Percentiles rank a stretch among this genome's conserved stretches.
These are phyloP conservation scores for Euplagia quadripunctaria DNA, from an alignment of 2,888 invertebrate species.

Conservation along the genomic window DNA sequence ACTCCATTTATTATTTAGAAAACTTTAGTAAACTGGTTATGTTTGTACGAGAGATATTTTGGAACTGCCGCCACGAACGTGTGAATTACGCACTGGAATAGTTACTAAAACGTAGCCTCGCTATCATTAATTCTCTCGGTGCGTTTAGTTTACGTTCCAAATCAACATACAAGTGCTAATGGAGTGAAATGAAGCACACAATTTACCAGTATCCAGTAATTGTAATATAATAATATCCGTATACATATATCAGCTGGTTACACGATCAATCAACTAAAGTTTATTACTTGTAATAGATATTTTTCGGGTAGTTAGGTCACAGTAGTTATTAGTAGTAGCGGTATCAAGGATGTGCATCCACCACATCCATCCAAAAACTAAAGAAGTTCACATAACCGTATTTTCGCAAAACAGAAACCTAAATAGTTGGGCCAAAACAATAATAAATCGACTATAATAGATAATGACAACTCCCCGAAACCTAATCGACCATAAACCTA, in stretches of 20 bases:
- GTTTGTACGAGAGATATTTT: constrained; percentile 76
- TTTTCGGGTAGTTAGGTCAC: background rate
- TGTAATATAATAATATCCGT: background rate
- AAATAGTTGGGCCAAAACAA: background rate
- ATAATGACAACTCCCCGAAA: background rate
- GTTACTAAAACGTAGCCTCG: constrained; percentile 65
- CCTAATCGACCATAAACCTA: background rate
- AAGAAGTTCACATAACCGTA: background rate
- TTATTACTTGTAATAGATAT: background rate
- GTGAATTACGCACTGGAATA: constrained; percentile 70
- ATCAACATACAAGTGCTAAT: constrained; percentile 76
- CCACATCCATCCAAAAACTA: no score
- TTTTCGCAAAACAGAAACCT: background rate
- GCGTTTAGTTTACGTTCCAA: constrained; percentile 71
- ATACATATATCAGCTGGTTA: background rate
- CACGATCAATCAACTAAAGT: background rate
- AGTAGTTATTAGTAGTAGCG: no score
- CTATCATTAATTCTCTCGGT: constrained; percentile 73
- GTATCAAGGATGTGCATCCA: no score
- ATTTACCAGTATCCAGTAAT: constrained; percentile 33
- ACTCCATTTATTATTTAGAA: constrained; percentile 77
- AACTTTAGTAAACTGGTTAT: constrained; percentile 68
- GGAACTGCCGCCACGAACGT: constrained; percentile 68
- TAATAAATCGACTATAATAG: background rate
- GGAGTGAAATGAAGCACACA: constrained; percentile 71